Evolutionary conservation across 2,888 invertebrate genomes (phyloP), one percentile per base, ranked within the genome.

Genomic region (Choristoneura rosaceana): DNA sequence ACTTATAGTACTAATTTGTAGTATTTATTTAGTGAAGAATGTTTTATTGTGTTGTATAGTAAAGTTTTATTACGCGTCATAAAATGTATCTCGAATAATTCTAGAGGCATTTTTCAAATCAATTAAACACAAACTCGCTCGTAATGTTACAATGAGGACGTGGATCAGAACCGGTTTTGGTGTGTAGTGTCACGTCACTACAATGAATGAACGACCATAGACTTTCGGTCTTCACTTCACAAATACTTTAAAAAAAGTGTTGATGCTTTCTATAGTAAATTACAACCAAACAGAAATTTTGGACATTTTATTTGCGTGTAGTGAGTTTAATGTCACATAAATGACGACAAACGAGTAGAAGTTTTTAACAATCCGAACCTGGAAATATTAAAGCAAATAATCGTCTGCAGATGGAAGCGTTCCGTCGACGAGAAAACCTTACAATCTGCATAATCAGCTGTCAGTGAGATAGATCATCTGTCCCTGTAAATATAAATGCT

Each of bases 381-480:
- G 74, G 84, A 78, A 84, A 89, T 84, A 80, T 81, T 80, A 85
- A 83, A 86, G 79, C 85, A 86, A 88, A 87, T 84, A 81, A 84
- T 84, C 84, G 82, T 84, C 85, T 86, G 86, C 90, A 87, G 84
- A 92, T 93, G 90, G 89, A 93, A 90, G 91, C 91, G 90, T 87
- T 89, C 86, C 89, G 91, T 90, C 89, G 86, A 88, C 85, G 84
- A 91, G 92, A 91, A 94, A 93, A 94, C 92, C 93, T 91, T 90
- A 90, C 93, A 92, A 91, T 94, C 93, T 93, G 92, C 94, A 94
- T 94, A 94, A 94, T 94, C 94, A 94, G 94, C 94, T 94, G 94
- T 94, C 94, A 94, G 90, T 92, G 92, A 94, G 90, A 90, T 88
- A 92, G 91, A 94, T 94, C 94, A 94, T 93, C 94, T 94, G 94